These are phyloP conservation scores for Lepus oiostolus DNA, from an alignment of 2,797 vertebrate genomes.

Conservation along the genomic window DNA sequence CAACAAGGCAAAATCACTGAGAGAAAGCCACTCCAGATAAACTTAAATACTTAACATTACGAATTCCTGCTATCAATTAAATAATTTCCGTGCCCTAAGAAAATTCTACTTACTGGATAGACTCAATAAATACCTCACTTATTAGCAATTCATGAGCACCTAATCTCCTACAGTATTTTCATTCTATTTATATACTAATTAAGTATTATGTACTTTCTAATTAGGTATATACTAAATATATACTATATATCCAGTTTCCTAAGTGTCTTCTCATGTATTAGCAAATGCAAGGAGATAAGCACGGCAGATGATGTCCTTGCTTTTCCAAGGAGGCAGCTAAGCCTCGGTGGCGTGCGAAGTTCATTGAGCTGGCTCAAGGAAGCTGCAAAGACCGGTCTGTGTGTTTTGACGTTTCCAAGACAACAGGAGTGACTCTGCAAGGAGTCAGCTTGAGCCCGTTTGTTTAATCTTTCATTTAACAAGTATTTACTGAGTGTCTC, in stretches of 20 bases:
- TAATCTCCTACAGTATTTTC: background rate
- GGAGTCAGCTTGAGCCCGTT: background rate
- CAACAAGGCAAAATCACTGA: slow-evolving; percentile 80
- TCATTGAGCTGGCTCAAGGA: background rate
- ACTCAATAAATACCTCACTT: slow-evolving; percentile 12
- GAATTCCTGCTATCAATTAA: slow-evolving; percentile 61
- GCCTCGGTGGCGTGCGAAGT: background rate
- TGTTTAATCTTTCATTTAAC: background rate
- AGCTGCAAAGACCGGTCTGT: accelerated
- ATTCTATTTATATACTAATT: slow-evolving; percentile 49
- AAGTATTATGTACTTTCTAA: slow-evolving; percentile 31
- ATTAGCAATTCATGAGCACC: slow-evolving; percentile 15
- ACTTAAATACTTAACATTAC: slow-evolving; percentile 64
- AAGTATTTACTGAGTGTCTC: background rate
- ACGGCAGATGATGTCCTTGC: background rate
- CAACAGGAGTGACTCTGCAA: accelerated
- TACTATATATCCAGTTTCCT: background rate
- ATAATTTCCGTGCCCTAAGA: slow-evolving; percentile 42
- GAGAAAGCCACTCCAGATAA: slow-evolving; percentile 48
- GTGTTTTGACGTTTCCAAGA: background rate
- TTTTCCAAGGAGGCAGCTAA: background rate
- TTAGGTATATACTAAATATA: background rate
- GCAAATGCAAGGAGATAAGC: background rate
- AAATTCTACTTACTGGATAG: slow-evolving; percentile 27
- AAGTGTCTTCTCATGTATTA: background rate